Evolutionary conservation across 2,888 invertebrate species (phyloP).

Genomic region (Hydriomena furcata): DNA sequence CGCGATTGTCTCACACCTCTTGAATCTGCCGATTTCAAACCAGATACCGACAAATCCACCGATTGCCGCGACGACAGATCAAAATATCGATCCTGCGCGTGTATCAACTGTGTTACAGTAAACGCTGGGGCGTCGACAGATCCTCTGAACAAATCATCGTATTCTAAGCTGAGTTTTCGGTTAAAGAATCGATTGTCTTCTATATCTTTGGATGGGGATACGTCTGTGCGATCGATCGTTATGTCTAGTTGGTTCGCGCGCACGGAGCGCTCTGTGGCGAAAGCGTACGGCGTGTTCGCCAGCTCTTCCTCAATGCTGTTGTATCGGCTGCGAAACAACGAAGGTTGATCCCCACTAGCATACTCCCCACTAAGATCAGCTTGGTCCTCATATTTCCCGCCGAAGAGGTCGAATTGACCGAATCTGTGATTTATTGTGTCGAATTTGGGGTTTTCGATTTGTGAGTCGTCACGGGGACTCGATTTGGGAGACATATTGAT

Average conservation of each 20-base stretch:
- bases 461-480: conserved; percentile 44
- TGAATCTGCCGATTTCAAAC: conserved; percentile 48
- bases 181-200: conserved; percentile 70
- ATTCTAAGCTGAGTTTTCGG: conserved; percentile 47
- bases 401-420: conserved; percentile 73
- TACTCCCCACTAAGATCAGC: neutral
- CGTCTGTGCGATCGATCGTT: conserved; percentile 57
- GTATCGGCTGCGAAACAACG: conserved; percentile 76
- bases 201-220: conserved; percentile 64
- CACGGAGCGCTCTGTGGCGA: conserved; percentile 64
- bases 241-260: conserved; percentile 61
- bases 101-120: conserved; percentile 73
- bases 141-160: conserved; percentile 51
- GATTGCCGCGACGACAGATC: conserved; percentile 59
- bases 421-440: conserved; percentile 75
- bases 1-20: conserved; percentile 20
- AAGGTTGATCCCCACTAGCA: conserved; percentile 55
- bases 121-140: conserved; percentile 60
- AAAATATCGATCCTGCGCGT: conserved; percentile 76
- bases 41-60: conserved; percentile 9
- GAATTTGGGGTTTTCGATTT: conserved; percentile 63
- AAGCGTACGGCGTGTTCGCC: conserved; percentile 80
- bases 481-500: conserved; percentile 73
- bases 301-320: conserved; percentile 78
- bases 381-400: conserved; percentile 61